These are phyloP conservation scores for Ametastegia equiseti DNA, from an alignment of 2,888 invertebrate genomes.

Conservation along the genomic window DNA sequence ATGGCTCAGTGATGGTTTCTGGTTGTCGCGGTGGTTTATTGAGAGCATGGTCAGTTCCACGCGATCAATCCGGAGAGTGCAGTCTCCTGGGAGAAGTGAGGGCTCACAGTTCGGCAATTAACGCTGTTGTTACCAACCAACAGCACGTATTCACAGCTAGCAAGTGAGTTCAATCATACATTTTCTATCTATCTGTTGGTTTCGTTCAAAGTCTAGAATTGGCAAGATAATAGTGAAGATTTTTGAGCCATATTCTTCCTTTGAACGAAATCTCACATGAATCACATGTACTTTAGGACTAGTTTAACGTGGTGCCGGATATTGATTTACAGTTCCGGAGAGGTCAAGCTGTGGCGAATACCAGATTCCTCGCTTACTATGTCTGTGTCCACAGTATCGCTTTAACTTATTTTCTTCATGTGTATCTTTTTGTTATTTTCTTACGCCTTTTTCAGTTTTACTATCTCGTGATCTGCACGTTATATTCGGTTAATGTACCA, in stretches of 20 bases:
- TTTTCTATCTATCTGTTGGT: neutral
- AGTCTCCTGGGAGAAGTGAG: conserved; percentile 82
- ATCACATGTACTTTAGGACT: conserved; percentile 46
- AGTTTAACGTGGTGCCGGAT: conserved; percentile 60
- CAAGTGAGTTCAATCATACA: conserved; percentile 80
- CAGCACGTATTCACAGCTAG: conserved; percentile 88
- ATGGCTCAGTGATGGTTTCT: conserved; percentile 80
- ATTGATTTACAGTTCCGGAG: conserved; percentile 84
- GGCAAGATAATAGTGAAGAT: neutral
- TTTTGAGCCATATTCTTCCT: neutral
- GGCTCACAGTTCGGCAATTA: conserved; percentile 83
- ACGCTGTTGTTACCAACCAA: conserved; percentile 82
- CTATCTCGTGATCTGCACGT: conserved; percentile 37
- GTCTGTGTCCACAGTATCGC: conserved; percentile 76
- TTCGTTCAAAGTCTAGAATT: neutral
- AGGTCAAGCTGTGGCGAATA: conserved; percentile 83
- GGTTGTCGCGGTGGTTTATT: conserved; percentile 88
- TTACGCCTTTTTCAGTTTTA: conserved; percentile 49
- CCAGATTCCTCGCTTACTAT: conserved; percentile 76
- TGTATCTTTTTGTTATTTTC: conserved; percentile 56
- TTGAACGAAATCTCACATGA: conserved; percentile 7
- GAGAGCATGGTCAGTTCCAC: conserved; percentile 83
- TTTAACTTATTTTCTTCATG: conserved; percentile 70
- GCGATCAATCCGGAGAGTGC: conserved; percentile 81
- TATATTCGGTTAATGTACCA: neutral